Base-by-base conservation (phyloP, 2,113 vertebrate species). In the Thoracochromis brauschi region DNA sequence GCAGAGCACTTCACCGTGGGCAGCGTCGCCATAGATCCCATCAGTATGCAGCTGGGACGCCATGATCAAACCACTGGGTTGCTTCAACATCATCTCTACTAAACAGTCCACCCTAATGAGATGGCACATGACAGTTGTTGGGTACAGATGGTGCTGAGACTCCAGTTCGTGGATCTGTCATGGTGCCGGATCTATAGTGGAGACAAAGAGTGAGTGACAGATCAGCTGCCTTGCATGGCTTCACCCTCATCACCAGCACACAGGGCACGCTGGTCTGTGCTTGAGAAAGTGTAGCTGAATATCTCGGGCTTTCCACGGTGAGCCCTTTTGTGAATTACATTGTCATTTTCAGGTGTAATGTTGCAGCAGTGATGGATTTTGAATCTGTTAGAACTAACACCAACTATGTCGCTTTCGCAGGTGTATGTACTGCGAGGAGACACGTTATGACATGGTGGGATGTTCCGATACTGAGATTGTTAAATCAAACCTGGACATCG, bases 271-370 rank as follows among this genome's bases (percentile, higher is more conserved):
- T 98, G 88, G 94, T 97, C 45, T 97, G 97, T 10, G 90, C 98
- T 87, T 98, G 97, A 0, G 97, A 98, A 85, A 97, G 97, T 0
- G 97, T 97, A n/a, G 29, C 80, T 6, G 94, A 97, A 45, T 95
- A 97, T 78, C 96, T 97, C 9, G 97, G 97, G 2, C 90, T 97
- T 83, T 97, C 97, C 1, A 91, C 97, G 97, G 98, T 98, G 93
- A 95, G 96, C 79, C 9, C 2, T 16, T 10, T 35, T 7, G 19
- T 63, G 47, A 19, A 31, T 10, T 21, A 17, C 12, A 16, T 12
- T 29, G 16, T 47, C 60, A 19, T 5, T 79, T 65, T 86, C 2
- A 47, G 55, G 7, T 31, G 24, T 49, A 24, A 60, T 57, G 26
- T 42, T 45, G 24, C 54, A 47, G 21, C 9, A 11, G 38, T 45